Base-by-base conservation (phyloP, 2,113 vertebrate species). In the Salvelinus alpinus region DNA sequence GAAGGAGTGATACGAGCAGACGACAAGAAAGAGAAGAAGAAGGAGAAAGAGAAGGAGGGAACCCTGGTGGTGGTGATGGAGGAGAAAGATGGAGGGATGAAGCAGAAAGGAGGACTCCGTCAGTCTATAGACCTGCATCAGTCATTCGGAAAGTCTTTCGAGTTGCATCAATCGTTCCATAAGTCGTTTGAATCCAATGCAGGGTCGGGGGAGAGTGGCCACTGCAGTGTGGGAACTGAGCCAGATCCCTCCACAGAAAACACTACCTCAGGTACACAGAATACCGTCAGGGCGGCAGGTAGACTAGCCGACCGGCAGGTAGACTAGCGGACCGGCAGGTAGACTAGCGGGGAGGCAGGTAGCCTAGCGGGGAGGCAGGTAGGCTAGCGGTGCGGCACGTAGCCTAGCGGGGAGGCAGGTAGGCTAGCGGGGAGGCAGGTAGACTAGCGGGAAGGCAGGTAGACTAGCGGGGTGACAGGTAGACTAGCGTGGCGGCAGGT, bases 191-290 rank as follows among this genome's bases (percentile, higher is more conserved):
- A 83, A 74, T 89, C 91, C 87, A 80, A 93, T 90, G 64, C 91
- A 68, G 83, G 93, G 85, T 77, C 92, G 86, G 82, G 93, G 85
- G 79, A 92, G 86, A 72, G 94, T 85, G 16, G 91, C 84, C 78
- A 89, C 77, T 82, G 91, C 92, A 87, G 95, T 68, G 27, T 83
- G 0, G 84, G 83, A 31, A 90, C 86, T 24, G 84, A 82, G 78
- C 74, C 83, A 0, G 94, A 95, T 80, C 91, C 91, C 1, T 93
- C 94, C 78, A 94, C 94, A 3, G 96, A 95, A 80, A 95, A 96
- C 90, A 93, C 51, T 5, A 18, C 93, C 34, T 95, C 96, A 93
- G 98, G 98, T 99, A 91, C 59, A 20, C 64, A 11, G 25, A 66
- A 64, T 5, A 22, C 5, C 9, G 22, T 64, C 7, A 64, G 22